Evolutionary conservation across 2,888 invertebrate species (phyloP).

Genomic region (Atherix ibis): DNA sequence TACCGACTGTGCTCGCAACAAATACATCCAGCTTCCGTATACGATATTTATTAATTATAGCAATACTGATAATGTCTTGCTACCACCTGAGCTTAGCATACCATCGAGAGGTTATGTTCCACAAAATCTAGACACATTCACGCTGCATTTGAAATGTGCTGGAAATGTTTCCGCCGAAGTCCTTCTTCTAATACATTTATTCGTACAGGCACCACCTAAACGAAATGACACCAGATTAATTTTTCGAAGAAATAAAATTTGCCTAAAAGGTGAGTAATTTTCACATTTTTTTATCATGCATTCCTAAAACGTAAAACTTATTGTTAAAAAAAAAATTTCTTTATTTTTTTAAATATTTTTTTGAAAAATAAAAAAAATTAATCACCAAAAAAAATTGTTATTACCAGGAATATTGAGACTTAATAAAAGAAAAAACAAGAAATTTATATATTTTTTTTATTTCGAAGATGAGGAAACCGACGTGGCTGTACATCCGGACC

Average conservation of each 20-base stretch:
- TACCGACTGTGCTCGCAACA: not conserved
- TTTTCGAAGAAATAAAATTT: constrained; percentile 76
- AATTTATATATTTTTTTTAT: no score
- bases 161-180: constrained; percentile 68
- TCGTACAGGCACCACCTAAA: constrained; percentile 58
- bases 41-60: constrained; percentile 62
- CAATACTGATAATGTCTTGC: constrained; percentile 53
- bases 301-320: not conserved
- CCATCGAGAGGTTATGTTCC: constrained; percentile 67
- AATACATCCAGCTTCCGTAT: constrained; percentile 48
- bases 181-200: constrained; percentile 62
- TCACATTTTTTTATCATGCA: not conserved
- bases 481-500: constrained; percentile 38
- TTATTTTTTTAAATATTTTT: not conserved
- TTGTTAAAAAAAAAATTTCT: not conserved
- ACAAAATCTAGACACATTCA: constrained; percentile 56
- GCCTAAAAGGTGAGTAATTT: constrained; percentile 48
- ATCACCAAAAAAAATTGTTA: no score
- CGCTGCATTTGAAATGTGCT: constrained; percentile 69
- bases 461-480: no score
- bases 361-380: not conserved
- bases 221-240: constrained; percentile 57
- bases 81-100: constrained; percentile 68
- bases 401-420: no score
- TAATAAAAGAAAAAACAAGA: no score